phyloP scores from a whole-genome alignment of 2,797 vertebrate species.

The Nothura maculosa region DNA sequence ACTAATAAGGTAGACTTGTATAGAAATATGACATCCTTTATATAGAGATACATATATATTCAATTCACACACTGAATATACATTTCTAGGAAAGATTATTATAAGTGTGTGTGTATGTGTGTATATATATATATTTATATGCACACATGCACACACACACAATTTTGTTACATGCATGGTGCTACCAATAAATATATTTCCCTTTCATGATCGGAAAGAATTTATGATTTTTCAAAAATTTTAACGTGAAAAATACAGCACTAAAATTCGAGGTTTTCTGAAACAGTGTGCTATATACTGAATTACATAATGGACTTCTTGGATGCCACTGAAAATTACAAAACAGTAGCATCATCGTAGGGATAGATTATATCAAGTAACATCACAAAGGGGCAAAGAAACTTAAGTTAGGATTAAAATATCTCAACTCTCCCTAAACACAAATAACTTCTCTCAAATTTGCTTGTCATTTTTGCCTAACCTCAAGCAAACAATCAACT shows the following conservation, averaged over 20 bases:
- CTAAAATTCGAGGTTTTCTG: not conserved
- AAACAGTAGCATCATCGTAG: not conserved
- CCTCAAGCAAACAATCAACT: not conserved
- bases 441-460: not conserved
- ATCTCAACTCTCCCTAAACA: fast-evolving
- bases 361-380: not conserved
- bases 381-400: not conserved
- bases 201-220: not conserved
- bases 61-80: not conserved
- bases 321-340: not conserved
- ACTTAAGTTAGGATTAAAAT: not conserved
- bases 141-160: too few species aligned
- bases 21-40: not conserved
- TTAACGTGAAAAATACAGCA: not conserved
- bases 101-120: too few species aligned
- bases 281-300: not conserved
- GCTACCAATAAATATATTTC: not conserved
- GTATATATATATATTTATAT: too few species aligned
- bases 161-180: not conserved
- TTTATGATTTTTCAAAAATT: not conserved
- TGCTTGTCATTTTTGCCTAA: not conserved
- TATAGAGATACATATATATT: not conserved
- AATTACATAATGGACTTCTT: not conserved
- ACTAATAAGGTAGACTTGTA: not conserved
- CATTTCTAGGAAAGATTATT: not conserved